phyloP scores from a whole-genome alignment of 2,888 invertebrate species.

The Microplitis manilae region DNA sequence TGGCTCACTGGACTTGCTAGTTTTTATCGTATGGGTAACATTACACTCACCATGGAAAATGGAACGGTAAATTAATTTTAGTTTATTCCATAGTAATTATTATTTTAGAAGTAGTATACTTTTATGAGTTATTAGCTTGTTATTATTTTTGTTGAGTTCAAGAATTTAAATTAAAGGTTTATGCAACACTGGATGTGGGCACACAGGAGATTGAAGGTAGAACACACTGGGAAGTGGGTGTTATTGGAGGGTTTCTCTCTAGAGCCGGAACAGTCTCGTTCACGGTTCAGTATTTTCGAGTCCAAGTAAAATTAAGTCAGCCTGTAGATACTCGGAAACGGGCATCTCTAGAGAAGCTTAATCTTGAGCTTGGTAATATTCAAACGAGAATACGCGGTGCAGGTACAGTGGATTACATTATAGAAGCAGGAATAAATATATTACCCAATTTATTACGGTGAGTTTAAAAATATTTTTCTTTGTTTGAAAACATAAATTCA shows the following conservation, averaged over 20 bases:
- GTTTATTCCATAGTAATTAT: background rate
- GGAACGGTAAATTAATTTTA: constrained; percentile 74
- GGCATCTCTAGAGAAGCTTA: constrained; percentile 81
- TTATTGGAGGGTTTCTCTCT: constrained; percentile 79
- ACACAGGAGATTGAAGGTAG: constrained; percentile 85
- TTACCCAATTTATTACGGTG: constrained; percentile 85
- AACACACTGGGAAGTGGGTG: constrained; percentile 84
- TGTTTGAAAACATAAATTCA: background rate
- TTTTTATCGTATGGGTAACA: constrained; percentile 86
- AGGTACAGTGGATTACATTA: constrained; percentile 87
- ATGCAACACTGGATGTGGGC: constrained; percentile 81
- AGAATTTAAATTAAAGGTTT: constrained; percentile 59
- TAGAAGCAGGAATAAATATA: constrained; percentile 87
- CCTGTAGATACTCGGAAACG: constrained; percentile 83
- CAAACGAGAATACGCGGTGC: constrained; percentile 88
- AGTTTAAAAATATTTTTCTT: constrained; percentile 18
- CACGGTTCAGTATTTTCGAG: constrained; percentile 84
- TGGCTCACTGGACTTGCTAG: constrained; percentile 86
- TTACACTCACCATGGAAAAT: constrained; percentile 81
- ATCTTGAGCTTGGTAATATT: constrained; percentile 87
- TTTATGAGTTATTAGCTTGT: background rate
- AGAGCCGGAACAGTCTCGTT: constrained; percentile 83
- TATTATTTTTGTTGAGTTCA: too few relatives aligned
- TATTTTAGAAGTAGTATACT: background rate
- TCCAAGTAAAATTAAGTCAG: constrained; percentile 81